phyloP scores from a whole-genome alignment of 37 sponge, comb jelly and placozoan species.

The Haliclona indistincta region DNA sequence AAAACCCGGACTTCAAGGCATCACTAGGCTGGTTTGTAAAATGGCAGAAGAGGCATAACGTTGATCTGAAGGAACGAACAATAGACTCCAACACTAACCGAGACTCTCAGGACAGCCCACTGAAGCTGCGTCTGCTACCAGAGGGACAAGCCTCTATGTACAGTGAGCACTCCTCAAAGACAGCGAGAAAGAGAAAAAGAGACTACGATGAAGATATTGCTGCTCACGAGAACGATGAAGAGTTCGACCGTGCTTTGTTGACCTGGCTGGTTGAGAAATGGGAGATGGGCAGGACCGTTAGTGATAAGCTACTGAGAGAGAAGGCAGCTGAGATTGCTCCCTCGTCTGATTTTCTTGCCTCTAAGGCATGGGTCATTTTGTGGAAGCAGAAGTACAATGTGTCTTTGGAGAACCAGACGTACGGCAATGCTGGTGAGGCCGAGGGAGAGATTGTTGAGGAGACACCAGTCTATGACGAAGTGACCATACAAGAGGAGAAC shows the following conservation, averaged over 20 bases:
- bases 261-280: slow-evolving; percentile 75
- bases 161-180: slow-evolving; percentile 35
- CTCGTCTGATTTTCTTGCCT: slow-evolving; percentile 47
- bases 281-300: slow-evolving; percentile 64
- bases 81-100: slow-evolving; percentile 32
- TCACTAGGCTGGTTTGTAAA: slow-evolving; percentile 84
- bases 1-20: slow-evolving; percentile 60
- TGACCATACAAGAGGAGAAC: slow-evolving; percentile 26
- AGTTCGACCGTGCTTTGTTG: slow-evolving; percentile 70
- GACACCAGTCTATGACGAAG: slow-evolving; percentile 52
- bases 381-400: slow-evolving; percentile 72
- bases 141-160: slow-evolving; percentile 58
- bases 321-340: slow-evolving; percentile 63
- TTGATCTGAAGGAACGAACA: slow-evolving; percentile 66
- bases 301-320: slow-evolving; percentile 52
- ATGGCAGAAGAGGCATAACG: slow-evolving; percentile 66
- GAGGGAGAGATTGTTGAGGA: slow-evolving; percentile 69
- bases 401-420: slow-evolving; percentile 71
- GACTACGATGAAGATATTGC: slow-evolving; percentile 31
- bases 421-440: slow-evolving; percentile 54
- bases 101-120: slow-evolving; percentile 27
- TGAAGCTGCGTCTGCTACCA: slow-evolving; percentile 72
- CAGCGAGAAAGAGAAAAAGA: slow-evolving; percentile 26
- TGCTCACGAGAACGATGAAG: slow-evolving; percentile 55
- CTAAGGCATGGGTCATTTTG: slow-evolving; percentile 59